A percentile compares a stretch with the other conserved stretches of the same genome.
These are phyloP conservation scores for Synanthedon myopaeformis DNA, from an alignment of 2,888 invertebrate species.

Conservation along the genomic window DNA sequence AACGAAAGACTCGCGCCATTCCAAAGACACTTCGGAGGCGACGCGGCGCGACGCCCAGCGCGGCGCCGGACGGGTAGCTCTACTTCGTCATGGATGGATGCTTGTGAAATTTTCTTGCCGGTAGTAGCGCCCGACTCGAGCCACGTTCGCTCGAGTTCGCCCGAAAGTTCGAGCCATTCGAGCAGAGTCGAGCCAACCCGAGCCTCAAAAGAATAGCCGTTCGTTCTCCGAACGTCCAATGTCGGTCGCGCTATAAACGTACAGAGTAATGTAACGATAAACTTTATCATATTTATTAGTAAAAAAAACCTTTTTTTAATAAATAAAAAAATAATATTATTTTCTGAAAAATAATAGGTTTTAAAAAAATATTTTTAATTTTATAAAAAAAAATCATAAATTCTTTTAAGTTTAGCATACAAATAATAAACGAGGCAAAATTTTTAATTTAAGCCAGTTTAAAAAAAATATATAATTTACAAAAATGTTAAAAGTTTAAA, in stretches of 20 bases:
- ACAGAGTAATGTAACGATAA: constrained; percentile 7
- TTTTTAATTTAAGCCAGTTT: no score
- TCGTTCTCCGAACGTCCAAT: constrained; percentile 11
- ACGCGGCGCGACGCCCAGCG: constrained; percentile 9
- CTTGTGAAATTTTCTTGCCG: constrained; percentile 37
- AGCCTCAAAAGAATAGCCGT: constrained; percentile 16
- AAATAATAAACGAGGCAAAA: no score
- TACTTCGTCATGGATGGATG: constrained; percentile 37
- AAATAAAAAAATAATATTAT: background rate
- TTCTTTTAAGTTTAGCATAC: no score
- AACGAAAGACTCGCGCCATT: constrained; percentile 19
- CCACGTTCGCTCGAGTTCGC: constrained; percentile 10
- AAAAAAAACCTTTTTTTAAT: background rate
- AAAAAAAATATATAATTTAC: no score
- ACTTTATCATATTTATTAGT: background rate
- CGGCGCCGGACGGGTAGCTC: constrained; percentile 14
- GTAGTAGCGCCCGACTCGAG: constrained; percentile 9
- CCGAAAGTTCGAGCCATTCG: constrained; percentile 12
- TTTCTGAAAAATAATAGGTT: background rate
- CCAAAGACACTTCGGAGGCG: constrained; percentile 17
- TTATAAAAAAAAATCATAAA: no score
- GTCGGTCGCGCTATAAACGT: constrained; percentile 12
- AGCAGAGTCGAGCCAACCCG: constrained; percentile 14
- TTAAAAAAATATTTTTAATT: background rate
- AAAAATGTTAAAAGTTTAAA: no score